Evolutionary conservation across 2,888 invertebrate species (phyloP).

Genomic region (Acanthosepion lycidas): DNA sequence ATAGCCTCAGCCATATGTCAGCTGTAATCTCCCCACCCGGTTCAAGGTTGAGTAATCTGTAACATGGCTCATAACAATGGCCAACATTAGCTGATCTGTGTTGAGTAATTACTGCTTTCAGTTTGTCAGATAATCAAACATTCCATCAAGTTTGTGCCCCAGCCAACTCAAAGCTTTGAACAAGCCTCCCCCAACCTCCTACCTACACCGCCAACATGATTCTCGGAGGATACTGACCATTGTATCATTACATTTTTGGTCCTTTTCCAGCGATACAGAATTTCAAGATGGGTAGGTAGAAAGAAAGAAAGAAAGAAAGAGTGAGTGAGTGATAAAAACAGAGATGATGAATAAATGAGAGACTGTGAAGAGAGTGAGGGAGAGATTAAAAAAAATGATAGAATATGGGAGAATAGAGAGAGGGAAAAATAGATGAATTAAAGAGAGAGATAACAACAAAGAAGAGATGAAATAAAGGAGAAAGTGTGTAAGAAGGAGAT

Average conservation of each 20-base stretch:
- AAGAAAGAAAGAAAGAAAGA: neutral
- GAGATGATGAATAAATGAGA: neutral
- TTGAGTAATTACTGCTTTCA: conserved; percentile 4
- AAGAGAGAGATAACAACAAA: too few relatives aligned
- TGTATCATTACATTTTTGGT: neutral
- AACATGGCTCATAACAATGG: neutral
- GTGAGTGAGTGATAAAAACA: neutral
- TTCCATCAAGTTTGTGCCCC: neutral
- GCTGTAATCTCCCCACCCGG: neutral
- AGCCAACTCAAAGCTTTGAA: neutral
- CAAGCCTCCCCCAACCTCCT: neutral
- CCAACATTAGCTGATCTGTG: conserved; percentile 4
- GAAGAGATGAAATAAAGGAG: neutral
- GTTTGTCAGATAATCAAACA: neutral
- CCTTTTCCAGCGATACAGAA: neutral
- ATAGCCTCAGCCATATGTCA: neutral
- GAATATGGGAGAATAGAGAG: too few relatives aligned
- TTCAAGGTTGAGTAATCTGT: conserved; percentile 21
- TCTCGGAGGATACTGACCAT: neutral
- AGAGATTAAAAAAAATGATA: too few relatives aligned
- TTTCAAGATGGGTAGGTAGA: neutral
- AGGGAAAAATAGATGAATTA: too few relatives aligned
- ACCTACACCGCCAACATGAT: neutral
- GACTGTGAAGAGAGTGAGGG: too few relatives aligned
- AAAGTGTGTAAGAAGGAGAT: neutral